Conservation (phyloP, 2,797 vertebrate genomes). For the Sandelia bainsii region DNA sequence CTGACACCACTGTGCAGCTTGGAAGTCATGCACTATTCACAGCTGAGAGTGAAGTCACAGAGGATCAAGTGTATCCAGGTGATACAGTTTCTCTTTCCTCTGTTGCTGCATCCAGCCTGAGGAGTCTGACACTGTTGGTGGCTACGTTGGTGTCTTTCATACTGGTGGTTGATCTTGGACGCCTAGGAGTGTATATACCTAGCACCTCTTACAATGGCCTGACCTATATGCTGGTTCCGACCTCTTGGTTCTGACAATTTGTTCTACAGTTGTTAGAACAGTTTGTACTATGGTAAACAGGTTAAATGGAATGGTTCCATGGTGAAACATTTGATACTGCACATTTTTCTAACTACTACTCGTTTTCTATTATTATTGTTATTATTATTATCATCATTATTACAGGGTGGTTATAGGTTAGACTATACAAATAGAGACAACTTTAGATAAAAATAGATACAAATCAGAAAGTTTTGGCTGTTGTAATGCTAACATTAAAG, state of each 20-base stretch:
- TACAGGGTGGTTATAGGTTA: neutral
- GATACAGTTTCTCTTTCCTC: constrained; percentile 53
- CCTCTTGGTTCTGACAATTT: neutral
- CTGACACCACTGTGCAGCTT: constrained; percentile 48
- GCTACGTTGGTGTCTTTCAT: neutral
- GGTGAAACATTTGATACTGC: neutral
- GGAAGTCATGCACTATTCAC: constrained; percentile 76
- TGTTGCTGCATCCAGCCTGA: constrained; percentile 17
- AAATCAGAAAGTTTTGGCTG: neutral
- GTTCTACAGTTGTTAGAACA: neutral
- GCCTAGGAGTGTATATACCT: neutral
- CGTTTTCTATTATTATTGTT: neutral
- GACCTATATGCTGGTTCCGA: too few relatives aligned
- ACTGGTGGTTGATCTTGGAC: neutral
- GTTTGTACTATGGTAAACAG: neutral
- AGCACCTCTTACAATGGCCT: too few relatives aligned
- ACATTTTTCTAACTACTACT: neutral
- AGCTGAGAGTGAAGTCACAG: constrained; percentile 65
- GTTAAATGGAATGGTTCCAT: neutral
- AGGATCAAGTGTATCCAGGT: constrained; percentile 60
- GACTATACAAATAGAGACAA: neutral
- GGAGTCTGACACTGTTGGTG: neutral
- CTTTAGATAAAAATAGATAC: neutral
- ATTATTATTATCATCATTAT: too few relatives aligned
- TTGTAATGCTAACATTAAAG: constrained; percentile 9